Base-by-base conservation (phyloP, 2,113 vertebrate species). In the Mungos mungo region DNA sequence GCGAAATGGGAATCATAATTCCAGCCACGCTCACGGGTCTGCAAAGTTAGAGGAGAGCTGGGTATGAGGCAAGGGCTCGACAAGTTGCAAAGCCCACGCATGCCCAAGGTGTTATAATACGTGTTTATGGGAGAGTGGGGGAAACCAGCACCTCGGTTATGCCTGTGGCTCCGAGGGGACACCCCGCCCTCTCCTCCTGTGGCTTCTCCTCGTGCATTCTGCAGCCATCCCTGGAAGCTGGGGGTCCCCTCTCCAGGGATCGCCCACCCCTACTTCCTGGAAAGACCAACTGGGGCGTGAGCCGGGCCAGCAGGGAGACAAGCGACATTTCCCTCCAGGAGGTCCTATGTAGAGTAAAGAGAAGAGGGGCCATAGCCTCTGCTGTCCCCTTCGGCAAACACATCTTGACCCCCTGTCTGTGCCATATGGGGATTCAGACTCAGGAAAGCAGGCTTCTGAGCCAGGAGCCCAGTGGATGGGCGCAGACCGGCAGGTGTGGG, bases 311-410 rank as follows among this genome's bases (percentile, higher is more conserved):
- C n/a, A 54, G 38, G 45, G 38, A 82, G n/a, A 57, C 7, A 4
- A 77, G 71, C 23, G 31, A 35, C 47, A 41, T 60, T n/a, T 71
- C 15, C 41, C 81, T 65, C 38, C 47, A 23, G 66, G 21, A 93
- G 18, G 29, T 2, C 41, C 41, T 0, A 0, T 2, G 38, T 2
- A 33, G 25, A 63, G 33, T 5, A 5, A 15, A 33, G 72, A 50
- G 12, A 29, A 33, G 27, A 47, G 11, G 31, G 3, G 27, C 50
- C 54, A 12, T n/a, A 18, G 57, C 33, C 38, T 41, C 60, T 3
- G 3, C 5, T 1, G 10, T 41, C 45, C 54, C 63, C 2, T 68
- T 35, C 5, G 45, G 41, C 95, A 80, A 93, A 60, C 29, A 38
- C 13, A 1, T 23, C 69, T 38, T 25, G 35, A 84, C 16, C 0